Conservation (phyloP, 2,113 vertebrate species). For the Phyllostomus hastatus region DNA sequence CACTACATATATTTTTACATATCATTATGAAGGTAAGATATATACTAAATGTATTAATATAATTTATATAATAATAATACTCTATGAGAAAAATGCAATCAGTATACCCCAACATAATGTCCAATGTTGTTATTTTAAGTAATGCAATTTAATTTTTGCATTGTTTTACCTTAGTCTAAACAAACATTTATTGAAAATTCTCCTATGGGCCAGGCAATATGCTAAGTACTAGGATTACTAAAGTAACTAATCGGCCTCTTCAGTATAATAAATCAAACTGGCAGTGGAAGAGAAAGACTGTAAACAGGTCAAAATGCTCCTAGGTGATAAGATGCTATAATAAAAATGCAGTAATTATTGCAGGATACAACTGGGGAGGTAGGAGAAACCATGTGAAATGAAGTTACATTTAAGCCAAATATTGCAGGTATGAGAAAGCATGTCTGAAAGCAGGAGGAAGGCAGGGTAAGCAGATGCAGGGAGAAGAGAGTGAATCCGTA, state of each 20-base stretch:
- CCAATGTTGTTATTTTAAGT: background rate
- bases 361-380: background rate
- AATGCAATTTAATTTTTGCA: background rate
- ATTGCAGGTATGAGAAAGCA: background rate
- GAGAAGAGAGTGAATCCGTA: background rate
- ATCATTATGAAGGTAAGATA: background rate
- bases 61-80: background rate
- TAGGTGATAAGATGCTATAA: background rate
- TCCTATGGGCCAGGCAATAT: background rate
- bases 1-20: background rate
- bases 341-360: background rate
- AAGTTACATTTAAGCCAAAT: background rate
- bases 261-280: background rate
- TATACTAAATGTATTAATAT: background rate
- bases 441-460: background rate
- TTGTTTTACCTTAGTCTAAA: background rate
- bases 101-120: background rate
- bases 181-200: background rate
- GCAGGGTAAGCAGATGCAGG: background rate
- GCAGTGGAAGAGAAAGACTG: background rate
- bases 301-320: background rate
- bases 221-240: background rate
- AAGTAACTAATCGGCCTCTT: background rate
- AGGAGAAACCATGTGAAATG: background rate
- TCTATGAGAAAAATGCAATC: background rate